A percentile compares a stretch with the other conserved stretches of the same genome.
These are phyloP conservation scores for Drosophila repletoides DNA, from an alignment of 1,140 invertebrate genomes.

Conservation along the genomic window DNA sequence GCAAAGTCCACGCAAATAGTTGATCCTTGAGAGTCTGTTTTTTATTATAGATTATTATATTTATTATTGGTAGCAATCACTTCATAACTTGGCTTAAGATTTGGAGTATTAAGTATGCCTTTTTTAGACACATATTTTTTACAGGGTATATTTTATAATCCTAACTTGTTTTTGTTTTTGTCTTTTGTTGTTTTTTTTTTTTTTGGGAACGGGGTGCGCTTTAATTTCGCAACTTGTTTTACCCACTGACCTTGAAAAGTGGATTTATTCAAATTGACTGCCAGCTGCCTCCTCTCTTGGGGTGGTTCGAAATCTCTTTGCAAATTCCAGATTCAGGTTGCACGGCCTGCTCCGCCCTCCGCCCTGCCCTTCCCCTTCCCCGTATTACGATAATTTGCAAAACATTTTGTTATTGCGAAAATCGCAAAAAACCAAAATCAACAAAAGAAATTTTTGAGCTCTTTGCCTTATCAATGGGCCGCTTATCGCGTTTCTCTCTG, in stretches of 20 bases:
- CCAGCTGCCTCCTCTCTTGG: conserved; percentile 46
- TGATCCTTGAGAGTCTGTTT: too few species aligned
- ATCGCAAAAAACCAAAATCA: conserved; percentile 8
- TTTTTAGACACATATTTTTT: neutral
- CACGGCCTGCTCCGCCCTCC: conserved; percentile 13
- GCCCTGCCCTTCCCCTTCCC: conserved; percentile 19
- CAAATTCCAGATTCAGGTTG: conserved; percentile 44
- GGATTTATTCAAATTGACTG: conserved; percentile 66
- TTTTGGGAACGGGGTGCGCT: conserved; percentile 38
- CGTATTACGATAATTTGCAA: conserved; percentile 42
- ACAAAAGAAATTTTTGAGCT: conserved; percentile 11
- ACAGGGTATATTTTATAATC: conserved; percentile 3
- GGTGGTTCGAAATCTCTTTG: conserved; percentile 34
- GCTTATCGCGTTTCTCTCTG: conserved; percentile 55
- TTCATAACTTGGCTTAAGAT: too few species aligned
- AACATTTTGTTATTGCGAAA: conserved; percentile 19
- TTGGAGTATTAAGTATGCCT: too few species aligned
- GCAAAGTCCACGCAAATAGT: neutral
- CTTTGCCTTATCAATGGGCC: conserved; percentile 27
- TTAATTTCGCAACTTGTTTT: conserved; percentile 73
- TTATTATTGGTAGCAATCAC: too few species aligned
- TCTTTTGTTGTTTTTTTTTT: conserved; percentile 8
- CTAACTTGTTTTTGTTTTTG: conserved; percentile 3
- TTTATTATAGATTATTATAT: too few species aligned
- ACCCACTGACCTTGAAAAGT: conserved; percentile 81